A percentile compares a stretch with the other conserved stretches of the same genome.
Evolutionary conservation across 1,140 invertebrate genomes (phyloP).

Genomic region (Whitmania pigra): DNA sequence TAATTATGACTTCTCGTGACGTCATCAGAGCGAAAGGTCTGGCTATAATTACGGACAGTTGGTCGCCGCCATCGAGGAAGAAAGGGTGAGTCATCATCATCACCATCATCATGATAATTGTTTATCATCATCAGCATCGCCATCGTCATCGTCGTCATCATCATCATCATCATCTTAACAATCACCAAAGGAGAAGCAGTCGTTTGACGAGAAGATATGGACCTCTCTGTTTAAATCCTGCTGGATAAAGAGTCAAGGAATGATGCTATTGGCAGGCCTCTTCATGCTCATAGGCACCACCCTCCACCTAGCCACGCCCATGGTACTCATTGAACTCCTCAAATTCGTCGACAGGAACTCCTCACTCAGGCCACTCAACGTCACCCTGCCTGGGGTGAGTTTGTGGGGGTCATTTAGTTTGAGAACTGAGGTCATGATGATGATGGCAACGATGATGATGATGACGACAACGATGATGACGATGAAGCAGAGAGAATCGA

Average conservation of each 20-base stretch:
- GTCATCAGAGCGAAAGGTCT: conserved; percentile 31
- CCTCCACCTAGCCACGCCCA: conserved; percentile 13
- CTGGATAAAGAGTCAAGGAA: conserved; percentile 62
- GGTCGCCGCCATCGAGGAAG: conserved; percentile 32
- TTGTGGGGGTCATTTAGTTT: no score
- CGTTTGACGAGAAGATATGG: conserved; percentile 27
- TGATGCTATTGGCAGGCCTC: conserved; percentile 64
- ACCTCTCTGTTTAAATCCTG: conserved; percentile 42
- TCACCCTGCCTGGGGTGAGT: conserved; percentile 8
- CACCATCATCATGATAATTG: neutral
- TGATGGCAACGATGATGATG: neutral
- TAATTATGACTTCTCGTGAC: neutral
- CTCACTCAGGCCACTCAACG: neutral
- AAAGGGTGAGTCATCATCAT: conserved; percentile 30
- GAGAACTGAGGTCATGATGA: neutral
- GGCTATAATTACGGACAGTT: conserved; percentile 31
- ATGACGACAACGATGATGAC: no score
- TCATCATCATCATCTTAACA: neutral
- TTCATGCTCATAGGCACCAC: conserved; percentile 54
- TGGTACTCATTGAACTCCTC: conserved; percentile 10
- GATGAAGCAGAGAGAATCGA: no score
- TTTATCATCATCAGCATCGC: neutral
- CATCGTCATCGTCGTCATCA: neutral
- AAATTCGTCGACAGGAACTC: conserved; percentile 4
- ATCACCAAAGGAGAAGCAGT: conserved; percentile 21